Base-by-base conservation (phyloP, 2,797 vertebrate species). In the Limnodromus scolopaceus region DNA sequence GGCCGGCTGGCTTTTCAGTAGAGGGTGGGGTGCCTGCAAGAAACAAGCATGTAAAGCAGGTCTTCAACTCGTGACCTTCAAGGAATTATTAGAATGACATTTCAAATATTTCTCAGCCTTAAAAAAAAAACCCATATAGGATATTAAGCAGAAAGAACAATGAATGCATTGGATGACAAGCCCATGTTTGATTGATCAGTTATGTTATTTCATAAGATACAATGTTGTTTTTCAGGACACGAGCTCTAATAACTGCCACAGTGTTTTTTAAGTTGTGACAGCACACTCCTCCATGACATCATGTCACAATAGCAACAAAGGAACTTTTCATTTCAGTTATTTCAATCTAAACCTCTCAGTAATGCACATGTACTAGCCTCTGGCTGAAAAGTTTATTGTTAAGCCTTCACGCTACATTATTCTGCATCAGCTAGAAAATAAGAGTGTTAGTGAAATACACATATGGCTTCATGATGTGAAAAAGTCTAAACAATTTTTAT, bases 11-110 rank as follows among this genome's bases (percentile, higher is more conserved):
- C 39, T 96, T 32, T 38, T 99, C 99, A 5, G 84, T 97, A 43
- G 99, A 99, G 7, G 99, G 99, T 16, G 98, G 97, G 0, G 10
- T 6, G 49, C 99, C 99, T 99, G 94, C 60, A 93, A 0, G 18
- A 81, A 93, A 89, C 51, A 77, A 71, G 27, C 22, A 34, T 6
- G 55, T n/a, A 34, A 88, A 88, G 46, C 1, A 2, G n/a, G 22
- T 48, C 61, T 80, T 82, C 72, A 94, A 36, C 43, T 54, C 46
- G 6, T 24, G 53, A 60, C 46, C 53, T 77, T 91, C 60, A 57
- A 82, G 64, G 71, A 91, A 85, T 55, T 48, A 19, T 32, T 32
- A 32, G 51, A 79, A 78, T 25, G 49, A 72, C 55, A 32, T 57
- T 72, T 69, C 39, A 76, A 81, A 83, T 23, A 48, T 32, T 84